These are phyloP conservation scores for Grantiella picta DNA, from an alignment of 2,113 vertebrate species.

Conservation along the genomic window DNA sequence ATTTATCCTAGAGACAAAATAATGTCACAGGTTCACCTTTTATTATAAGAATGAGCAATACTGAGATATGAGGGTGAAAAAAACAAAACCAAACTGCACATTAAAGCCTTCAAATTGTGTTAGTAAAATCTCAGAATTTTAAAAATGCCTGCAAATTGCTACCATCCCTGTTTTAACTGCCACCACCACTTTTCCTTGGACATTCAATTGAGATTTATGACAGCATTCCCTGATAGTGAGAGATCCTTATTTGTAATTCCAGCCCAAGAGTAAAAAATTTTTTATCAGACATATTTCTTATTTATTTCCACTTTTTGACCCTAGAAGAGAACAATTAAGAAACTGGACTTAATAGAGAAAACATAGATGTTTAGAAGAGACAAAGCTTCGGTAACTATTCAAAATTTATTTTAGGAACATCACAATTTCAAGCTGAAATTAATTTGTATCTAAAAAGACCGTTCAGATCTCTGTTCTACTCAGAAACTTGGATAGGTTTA, in stretches of 20 bases:
- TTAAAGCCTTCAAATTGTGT: background rate
- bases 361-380: background rate
- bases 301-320: background rate
- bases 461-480: background rate
- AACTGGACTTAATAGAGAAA: background rate
- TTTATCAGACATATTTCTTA: background rate
- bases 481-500: background rate
- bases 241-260: background rate
- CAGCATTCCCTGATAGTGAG: background rate
- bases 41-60: background rate
- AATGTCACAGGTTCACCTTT: background rate
- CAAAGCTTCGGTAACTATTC: background rate
- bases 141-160: background rate
- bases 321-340: background rate
- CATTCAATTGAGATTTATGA: background rate
- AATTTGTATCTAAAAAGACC: background rate
- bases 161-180: background rate
- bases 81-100: background rate
- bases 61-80: background rate
- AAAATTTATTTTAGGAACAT: background rate
- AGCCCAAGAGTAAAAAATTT: background rate
- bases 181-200: background rate
- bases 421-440: background rate
- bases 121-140: background rate
- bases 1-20: background rate